Percentiles rank a stretch among this genome's conserved stretches.
Evolutionary conservation across 2,797 vertebrate genomes (phyloP).

Genomic region (Ctenochaetus hawaiiensis): DNA sequence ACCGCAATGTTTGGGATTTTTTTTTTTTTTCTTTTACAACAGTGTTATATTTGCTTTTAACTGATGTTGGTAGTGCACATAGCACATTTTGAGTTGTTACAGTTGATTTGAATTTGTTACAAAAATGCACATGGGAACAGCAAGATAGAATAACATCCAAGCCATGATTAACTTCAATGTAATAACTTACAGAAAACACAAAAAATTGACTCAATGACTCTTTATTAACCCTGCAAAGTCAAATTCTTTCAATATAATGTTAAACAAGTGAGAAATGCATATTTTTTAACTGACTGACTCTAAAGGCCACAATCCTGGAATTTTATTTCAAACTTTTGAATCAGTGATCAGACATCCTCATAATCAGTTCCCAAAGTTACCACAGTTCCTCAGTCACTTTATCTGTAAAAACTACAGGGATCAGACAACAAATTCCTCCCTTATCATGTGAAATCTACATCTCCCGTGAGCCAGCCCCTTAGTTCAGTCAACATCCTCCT

Average conservation of each 20-base stretch:
- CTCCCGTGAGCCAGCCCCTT: not conserved
- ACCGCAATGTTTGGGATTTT: too few species aligned
- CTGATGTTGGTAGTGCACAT: not conserved
- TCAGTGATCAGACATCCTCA: not conserved
- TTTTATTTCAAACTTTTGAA: not conserved
- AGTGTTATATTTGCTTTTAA: not conserved
- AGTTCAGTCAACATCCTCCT: not conserved
- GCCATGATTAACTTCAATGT: not conserved
- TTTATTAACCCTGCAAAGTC: not conserved
- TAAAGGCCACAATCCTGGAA: not conserved
- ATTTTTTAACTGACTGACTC: not conserved
- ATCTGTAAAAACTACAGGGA: not conserved
- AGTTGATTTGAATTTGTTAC: not conserved
- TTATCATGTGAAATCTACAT: not conserved
- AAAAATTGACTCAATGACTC: not conserved
- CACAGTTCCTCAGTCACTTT: not conserved
- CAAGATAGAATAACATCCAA: not conserved
- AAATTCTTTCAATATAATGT: not conserved
- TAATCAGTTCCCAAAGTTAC: not conserved
- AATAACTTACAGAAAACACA: not conserved
- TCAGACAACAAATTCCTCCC: not conserved
- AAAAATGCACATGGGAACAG: not conserved
- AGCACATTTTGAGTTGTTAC: not conserved
- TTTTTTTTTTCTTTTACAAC: not conserved
- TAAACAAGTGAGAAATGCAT: not conserved